Conservation (phyloP, 2,888 invertebrate species). For the Pristionchus maxplancki region DNA sequence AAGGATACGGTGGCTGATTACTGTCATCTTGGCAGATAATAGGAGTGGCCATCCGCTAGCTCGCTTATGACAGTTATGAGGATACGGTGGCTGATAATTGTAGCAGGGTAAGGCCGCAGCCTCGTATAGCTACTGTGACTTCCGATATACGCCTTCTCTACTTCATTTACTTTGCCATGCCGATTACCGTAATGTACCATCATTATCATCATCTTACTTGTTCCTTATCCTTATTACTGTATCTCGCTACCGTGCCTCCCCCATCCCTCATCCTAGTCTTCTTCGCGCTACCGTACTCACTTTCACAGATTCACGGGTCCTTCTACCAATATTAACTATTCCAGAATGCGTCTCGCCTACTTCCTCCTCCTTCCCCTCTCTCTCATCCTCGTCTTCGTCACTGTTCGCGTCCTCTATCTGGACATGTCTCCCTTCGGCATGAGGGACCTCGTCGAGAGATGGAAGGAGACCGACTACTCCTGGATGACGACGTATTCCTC, state of each 20-base stretch:
- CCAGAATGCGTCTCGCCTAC: not conserved
- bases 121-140: too few relatives aligned
- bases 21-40: too few relatives aligned
- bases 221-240: too few relatives aligned
- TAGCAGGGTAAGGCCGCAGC: too few relatives aligned
- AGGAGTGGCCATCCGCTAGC: too few relatives aligned
- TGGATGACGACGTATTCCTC: not conserved
- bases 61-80: too few relatives aligned
- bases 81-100: not conserved
- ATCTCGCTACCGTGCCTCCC: too few relatives aligned
- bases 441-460: not conserved
- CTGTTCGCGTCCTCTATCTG: not conserved
- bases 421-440: not conserved
- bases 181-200: too few relatives aligned
- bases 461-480: not conserved
- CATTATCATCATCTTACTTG: too few relatives aligned
- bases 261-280: too few relatives aligned
- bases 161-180: too few relatives aligned
- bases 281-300: not conserved
- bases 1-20: not conserved
- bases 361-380: constrained; percentile 11
- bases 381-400: not conserved
- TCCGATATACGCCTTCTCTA: too few relatives aligned
- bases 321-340: not conserved
- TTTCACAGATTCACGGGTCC: not conserved